A percentile compares a stretch with the other conserved stretches of the same genome.
Evolutionary conservation across 2,797 vertebrate genomes (phyloP).

Genomic region (Arctocebus calabarensis): DNA sequence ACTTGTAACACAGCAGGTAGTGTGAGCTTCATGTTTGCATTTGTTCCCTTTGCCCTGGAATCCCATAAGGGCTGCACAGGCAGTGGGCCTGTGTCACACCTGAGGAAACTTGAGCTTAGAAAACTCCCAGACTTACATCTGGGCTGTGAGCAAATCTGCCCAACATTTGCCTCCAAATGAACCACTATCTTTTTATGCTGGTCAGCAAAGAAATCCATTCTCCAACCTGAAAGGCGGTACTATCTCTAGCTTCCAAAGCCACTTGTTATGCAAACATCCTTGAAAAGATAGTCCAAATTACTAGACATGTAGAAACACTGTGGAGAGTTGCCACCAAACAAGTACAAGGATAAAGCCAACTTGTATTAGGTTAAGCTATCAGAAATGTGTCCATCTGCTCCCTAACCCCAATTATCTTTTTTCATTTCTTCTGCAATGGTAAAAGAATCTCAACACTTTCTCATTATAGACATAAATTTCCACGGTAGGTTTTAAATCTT

Average conservation of each 20-base stretch:
- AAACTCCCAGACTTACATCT: slow-evolving; percentile 22
- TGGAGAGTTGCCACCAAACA: slow-evolving; percentile 18
- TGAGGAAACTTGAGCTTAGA: not conserved
- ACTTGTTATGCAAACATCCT: not conserved
- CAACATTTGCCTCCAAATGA: not conserved
- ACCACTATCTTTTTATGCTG: slow-evolving; percentile 18
- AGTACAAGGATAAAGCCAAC: slow-evolving; percentile 37
- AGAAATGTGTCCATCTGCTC: slow-evolving; percentile 19
- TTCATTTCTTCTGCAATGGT: slow-evolving; percentile 18
- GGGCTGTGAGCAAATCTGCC: not conserved
- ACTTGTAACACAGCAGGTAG: not conserved
- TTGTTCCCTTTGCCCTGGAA: not conserved
- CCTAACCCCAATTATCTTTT: not conserved
- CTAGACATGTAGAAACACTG: not conserved
- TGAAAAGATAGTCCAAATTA: slow-evolving; percentile 48
- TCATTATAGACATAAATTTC: slow-evolving; percentile 44
- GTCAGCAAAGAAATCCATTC: not conserved
- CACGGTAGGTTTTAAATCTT: slow-evolving; percentile 51
- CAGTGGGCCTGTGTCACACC: not conserved
- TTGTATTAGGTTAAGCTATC: not conserved
- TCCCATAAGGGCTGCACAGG: not conserved
- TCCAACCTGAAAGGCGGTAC: not conserved
- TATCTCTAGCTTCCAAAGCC: slow-evolving; percentile 29
- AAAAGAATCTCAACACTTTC: slow-evolving; percentile 44
- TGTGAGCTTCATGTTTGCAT: not conserved